Conservation (phyloP, 2,888 invertebrate species). For the Tinea trinotella region DNA sequence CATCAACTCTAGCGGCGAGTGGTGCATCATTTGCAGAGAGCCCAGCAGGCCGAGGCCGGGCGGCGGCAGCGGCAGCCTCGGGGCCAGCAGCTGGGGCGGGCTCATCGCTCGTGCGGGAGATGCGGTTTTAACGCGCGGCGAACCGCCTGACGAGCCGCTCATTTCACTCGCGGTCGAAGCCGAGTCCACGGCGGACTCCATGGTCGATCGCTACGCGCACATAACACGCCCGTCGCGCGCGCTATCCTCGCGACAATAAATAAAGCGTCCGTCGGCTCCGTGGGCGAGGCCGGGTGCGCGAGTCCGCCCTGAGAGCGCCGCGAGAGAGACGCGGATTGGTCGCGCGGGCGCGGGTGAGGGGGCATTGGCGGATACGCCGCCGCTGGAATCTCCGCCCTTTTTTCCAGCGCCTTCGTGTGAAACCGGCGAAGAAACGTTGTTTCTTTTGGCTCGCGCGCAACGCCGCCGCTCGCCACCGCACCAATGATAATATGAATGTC, state of each 20-base stretch:
- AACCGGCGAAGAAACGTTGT: slow-evolving; percentile 72
- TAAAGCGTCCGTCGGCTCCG: slow-evolving; percentile 73
- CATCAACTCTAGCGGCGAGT: slow-evolving; percentile 88
- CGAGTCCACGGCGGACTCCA: slow-evolving; percentile 74
- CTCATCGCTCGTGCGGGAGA: slow-evolving; percentile 60
- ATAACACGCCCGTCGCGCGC: slow-evolving; percentile 77
- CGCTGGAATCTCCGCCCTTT: slow-evolving; percentile 62
- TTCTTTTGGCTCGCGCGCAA: slow-evolving; percentile 72
- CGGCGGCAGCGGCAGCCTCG: slow-evolving; percentile 86
- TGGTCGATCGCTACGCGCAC: slow-evolving; percentile 57
- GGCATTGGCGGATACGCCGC: slow-evolving; percentile 22
- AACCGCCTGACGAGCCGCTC: slow-evolving; percentile 66
- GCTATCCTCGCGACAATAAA: slow-evolving; percentile 80
- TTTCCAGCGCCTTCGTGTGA: slow-evolving; percentile 58
- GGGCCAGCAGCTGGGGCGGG: slow-evolving; percentile 78
- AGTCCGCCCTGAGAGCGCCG: slow-evolving; percentile 56
- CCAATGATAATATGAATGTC: slow-evolving; percentile 76
- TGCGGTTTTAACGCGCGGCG: slow-evolving; percentile 63
- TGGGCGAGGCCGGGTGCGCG: slow-evolving; percentile 71
- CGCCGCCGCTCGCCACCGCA: slow-evolving; percentile 54
- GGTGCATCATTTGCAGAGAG: slow-evolving; percentile 85
- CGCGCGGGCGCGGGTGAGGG: slow-evolving; percentile 29
- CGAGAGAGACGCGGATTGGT: slow-evolving; percentile 61
- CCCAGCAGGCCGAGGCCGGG: slow-evolving; percentile 88
- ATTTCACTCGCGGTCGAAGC: slow-evolving; percentile 70